Evolutionary conservation across 2,113 vertebrate species (phyloP), one percentile per base, ranked within the genome.

Genomic region (Ailurus styani): DNA sequence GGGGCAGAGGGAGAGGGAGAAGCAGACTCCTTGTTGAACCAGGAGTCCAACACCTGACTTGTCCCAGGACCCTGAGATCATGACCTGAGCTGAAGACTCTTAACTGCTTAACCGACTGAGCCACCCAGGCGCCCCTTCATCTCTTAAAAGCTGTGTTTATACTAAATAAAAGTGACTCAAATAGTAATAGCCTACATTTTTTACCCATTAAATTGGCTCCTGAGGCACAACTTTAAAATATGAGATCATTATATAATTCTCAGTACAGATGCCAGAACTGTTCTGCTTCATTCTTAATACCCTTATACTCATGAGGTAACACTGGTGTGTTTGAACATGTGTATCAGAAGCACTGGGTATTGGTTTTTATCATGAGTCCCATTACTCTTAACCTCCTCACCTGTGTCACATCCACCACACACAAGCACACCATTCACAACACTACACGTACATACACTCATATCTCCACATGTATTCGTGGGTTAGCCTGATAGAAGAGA

Each of bases 151-250:
- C 0, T 45, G 8, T 45, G 31, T 75, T 75, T 84, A 18, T 42
- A 27, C 64, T 68, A 89, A 72, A 62, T 68, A 40, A 88, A 91
- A 94, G 9, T 91, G 47, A 82, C 47, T 83, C 34, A 78, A 60
- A 77, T 90, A 37, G 21, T 77, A 95, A 70, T 81, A 81, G 34
- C 45, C 79, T 93, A 25, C 20, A 7, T 55, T 85, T 47, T 88
- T 86, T 82, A 87, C 73, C 29, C 73, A 70, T 92, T 96, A 87
- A 87, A 68, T 93, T 55, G 37, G 50, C 14, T 93, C 37, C 34
- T 62, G 75, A 91, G 87, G 60, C 90, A 70, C 62, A 87, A 31
- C 27, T 87, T 78, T 79, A 72, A 84, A 98, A 93, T 75, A 66
- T 47, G 70, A 95, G 86, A 84, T 95, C 73, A 87, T 94, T 72